Percentiles rank a stretch among this genome's conserved stretches.
Evolutionary conservation across 1,140 invertebrate species (phyloP).

Genomic region (Atta colombica): DNA sequence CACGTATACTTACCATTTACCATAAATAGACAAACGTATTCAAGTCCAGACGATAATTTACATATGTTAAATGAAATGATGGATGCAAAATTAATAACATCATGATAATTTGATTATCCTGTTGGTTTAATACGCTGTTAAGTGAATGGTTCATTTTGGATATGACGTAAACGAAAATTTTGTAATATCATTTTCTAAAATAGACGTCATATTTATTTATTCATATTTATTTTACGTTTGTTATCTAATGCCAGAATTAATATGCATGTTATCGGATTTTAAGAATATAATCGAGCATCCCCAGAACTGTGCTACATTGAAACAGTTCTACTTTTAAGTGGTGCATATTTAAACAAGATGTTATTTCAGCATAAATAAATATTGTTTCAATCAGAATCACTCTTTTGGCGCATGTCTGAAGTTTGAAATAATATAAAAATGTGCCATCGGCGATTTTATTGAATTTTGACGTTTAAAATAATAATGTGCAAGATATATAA

Average conservation of each 20-base stretch:
- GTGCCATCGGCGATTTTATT: not conserved
- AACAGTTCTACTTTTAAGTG: not conserved
- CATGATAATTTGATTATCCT: conserved; percentile 39
- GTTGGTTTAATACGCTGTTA: conserved; percentile 38
- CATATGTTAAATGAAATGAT: conserved; percentile 42
- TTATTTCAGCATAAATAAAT: not conserved
- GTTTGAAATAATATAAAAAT: not conserved
- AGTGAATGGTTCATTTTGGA: conserved; percentile 33
- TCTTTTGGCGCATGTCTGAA: not conserved
- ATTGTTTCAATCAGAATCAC: not conserved
- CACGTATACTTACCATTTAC: not conserved
- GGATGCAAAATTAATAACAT: conserved; percentile 48
- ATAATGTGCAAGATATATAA: not conserved
- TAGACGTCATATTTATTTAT: not conserved
- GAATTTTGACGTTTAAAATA: not conserved
- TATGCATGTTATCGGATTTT: not conserved
- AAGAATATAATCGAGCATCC: conserved; percentile 8
- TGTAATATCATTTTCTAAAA: not conserved
- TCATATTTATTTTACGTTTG: not conserved
- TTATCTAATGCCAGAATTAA: not conserved
- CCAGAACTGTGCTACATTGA: not conserved
- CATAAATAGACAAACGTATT: not conserved
- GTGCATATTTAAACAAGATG: conserved; percentile 1
- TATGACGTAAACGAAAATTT: conserved; percentile 12
- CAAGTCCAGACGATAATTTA: conserved; percentile 27